Evolutionary conservation across 2,113 vertebrate species (phyloP).

Genomic region (Phylloscopus trochiloides): DNA sequence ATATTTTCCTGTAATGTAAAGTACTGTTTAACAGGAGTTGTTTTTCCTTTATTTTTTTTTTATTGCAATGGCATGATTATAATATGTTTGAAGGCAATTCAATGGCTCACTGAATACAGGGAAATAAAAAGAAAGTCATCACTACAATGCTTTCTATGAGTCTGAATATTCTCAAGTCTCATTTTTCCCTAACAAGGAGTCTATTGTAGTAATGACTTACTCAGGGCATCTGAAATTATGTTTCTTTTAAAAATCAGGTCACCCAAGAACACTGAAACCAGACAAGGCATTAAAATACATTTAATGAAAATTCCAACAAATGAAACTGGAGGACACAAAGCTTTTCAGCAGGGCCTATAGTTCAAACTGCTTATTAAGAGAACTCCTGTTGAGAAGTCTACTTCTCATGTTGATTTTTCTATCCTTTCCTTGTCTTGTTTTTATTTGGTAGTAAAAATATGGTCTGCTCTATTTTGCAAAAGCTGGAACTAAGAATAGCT

Average conservation of each 20-base stretch:
- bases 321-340: slow-evolving; percentile 32
- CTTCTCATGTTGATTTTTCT: slow-evolving; percentile 8
- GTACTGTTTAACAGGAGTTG: neutral
- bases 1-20: neutral
- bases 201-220: slow-evolving; percentile 54
- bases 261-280: slow-evolving; percentile 51
- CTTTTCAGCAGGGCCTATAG: slow-evolving; percentile 15
- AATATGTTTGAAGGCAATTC: neutral
- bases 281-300: slow-evolving; percentile 61
- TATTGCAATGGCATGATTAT: neutral
- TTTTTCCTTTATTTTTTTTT: neutral
- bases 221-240: slow-evolving; percentile 52
- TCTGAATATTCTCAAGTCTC: neutral
- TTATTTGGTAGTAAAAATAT: slow-evolving; percentile 39
- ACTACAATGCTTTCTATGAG: neutral
- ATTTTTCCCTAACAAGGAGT: slow-evolving; percentile 14
- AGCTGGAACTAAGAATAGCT: neutral
- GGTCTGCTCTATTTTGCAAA: slow-evolving; percentile 11
- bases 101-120: neutral
- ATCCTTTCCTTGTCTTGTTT: slow-evolving; percentile 36
- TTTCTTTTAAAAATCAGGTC: slow-evolving; percentile 68
- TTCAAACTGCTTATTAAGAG: slow-evolving; percentile 67
- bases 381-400: slow-evolving; percentile 36
- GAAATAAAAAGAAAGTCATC: neutral
- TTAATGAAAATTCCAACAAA: slow-evolving; percentile 65